These are phyloP conservation scores for Cotesia typhae DNA, from an alignment of 1,140 invertebrate species.

Conservation along the genomic window DNA sequence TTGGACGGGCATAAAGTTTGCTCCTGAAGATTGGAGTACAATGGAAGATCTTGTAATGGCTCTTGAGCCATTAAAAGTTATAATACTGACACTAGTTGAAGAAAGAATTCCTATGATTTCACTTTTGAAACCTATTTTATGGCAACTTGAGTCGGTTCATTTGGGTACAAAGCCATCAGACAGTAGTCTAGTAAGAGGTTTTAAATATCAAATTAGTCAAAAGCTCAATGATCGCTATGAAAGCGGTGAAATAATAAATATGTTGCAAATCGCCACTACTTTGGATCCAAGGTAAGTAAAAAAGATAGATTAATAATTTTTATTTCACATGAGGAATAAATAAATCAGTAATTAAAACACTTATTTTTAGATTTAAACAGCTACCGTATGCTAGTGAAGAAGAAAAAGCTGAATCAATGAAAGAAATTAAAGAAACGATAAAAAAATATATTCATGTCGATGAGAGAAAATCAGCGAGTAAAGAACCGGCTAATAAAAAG, in stretches of 20 bases:
- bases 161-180: conserved; percentile 63
- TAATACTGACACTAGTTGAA: conserved; percentile 67
- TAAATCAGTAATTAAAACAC: not conserved
- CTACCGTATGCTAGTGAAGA: conserved; percentile 64
- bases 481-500: conserved; percentile 52
- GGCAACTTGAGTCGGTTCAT: conserved; percentile 66
- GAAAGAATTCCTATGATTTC: conserved; percentile 68
- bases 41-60: conserved; percentile 65
- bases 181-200: conserved; percentile 53
- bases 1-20: conserved; percentile 48
- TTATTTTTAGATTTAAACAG: conserved; percentile 60
- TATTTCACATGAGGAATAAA: not conserved
- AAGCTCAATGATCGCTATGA: conserved; percentile 64
- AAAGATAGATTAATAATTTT: not conserved
- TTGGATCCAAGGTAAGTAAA: conserved; percentile 64
- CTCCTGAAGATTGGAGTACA: conserved; percentile 63
- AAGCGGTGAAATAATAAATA: conserved; percentile 57
- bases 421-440: conserved; percentile 63
- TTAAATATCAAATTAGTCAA: conserved; percentile 63
- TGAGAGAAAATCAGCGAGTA: conserved; percentile 44
- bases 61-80: conserved; percentile 68
- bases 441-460: conserved; percentile 58
- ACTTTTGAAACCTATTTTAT: conserved; percentile 67
- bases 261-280: conserved; percentile 66
- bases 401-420: conserved; percentile 58